phyloP scores from a whole-genome alignment of 2,113 vertebrate species.

The Carollia perspicillata region DNA sequence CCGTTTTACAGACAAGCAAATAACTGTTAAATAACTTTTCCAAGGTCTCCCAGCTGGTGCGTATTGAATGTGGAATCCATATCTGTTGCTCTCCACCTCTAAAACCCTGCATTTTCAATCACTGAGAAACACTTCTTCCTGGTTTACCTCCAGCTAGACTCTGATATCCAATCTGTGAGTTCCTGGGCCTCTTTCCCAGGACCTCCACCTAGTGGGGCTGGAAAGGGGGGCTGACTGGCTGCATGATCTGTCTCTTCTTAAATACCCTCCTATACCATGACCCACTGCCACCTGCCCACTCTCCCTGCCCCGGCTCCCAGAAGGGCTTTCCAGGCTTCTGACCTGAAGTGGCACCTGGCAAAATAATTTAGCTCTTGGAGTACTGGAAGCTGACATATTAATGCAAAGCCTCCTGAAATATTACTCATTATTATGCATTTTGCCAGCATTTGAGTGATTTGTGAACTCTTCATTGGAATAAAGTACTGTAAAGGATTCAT shows the following conservation, averaged over 20 bases:
- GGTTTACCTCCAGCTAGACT: background rate
- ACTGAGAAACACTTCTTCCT: background rate
- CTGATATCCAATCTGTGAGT: too few relatives aligned
- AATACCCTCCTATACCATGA: background rate
- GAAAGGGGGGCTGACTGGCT: background rate
- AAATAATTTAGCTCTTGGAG: constrained; percentile 39
- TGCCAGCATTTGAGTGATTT: constrained; percentile 66
- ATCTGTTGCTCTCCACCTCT: background rate
- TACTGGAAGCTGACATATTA: constrained; percentile 32
- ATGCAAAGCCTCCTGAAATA: constrained; percentile 64
- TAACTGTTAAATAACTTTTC: background rate
- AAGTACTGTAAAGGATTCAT: constrained; percentile 72
- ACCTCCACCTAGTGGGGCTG: background rate
- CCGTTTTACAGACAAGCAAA: background rate
- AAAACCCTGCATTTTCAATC: background rate
- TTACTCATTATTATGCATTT: constrained; percentile 73
- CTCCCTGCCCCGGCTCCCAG: background rate
- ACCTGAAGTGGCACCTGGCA: constrained; percentile 53
- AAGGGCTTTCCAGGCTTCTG: constrained; percentile 33
- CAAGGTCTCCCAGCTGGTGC: background rate
- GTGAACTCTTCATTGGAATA: constrained; percentile 66
- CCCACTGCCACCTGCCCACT: background rate
- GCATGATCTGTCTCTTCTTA: background rate
- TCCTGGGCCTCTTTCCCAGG: background rate
- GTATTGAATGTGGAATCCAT: background rate